These are phyloP conservation scores for Deilephila elpenor DNA, from an alignment of 2,888 invertebrate species.

Conservation along the genomic window DNA sequence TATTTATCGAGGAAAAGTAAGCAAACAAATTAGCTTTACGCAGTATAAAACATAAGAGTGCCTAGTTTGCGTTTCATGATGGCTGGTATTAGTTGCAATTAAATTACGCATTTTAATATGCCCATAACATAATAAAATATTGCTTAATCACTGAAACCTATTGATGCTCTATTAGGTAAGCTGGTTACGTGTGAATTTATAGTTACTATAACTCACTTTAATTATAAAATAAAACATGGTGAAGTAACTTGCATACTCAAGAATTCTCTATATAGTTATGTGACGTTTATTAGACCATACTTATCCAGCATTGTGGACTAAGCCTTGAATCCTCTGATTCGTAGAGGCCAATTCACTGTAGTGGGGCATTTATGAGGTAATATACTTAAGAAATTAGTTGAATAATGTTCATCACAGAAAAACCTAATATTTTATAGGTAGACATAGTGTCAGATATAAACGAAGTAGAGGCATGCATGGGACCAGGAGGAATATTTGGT, in stretches of 20 bases:
- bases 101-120: not conserved
- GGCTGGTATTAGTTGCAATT: not conserved
- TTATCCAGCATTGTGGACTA: no score
- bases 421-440: slow-evolving; percentile 55
- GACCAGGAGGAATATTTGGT: slow-evolving; percentile 80
- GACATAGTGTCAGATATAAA: slow-evolving; percentile 72
- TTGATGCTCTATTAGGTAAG: not conserved
- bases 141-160: no score
- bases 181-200: not conserved
- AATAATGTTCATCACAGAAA: not conserved
- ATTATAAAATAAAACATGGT: no score
- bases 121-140: no score
- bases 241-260: no score
- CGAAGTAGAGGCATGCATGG: slow-evolving; percentile 80
- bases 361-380: not conserved
- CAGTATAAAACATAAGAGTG: slow-evolving; percentile 1
- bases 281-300: not conserved
- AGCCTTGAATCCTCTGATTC: no score
- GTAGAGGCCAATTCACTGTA: not conserved
- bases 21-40: slow-evolving; percentile 13
- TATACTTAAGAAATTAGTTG: no score
- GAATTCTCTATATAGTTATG: not conserved
- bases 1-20: slow-evolving; percentile 79
- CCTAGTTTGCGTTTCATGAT: no score
- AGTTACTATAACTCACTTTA: no score